Percentiles rank a stretch among this genome's conserved stretches.
Evolutionary conservation across 1,140 invertebrate genomes (phyloP).

Genomic region (Portunus trituberculatus): DNA sequence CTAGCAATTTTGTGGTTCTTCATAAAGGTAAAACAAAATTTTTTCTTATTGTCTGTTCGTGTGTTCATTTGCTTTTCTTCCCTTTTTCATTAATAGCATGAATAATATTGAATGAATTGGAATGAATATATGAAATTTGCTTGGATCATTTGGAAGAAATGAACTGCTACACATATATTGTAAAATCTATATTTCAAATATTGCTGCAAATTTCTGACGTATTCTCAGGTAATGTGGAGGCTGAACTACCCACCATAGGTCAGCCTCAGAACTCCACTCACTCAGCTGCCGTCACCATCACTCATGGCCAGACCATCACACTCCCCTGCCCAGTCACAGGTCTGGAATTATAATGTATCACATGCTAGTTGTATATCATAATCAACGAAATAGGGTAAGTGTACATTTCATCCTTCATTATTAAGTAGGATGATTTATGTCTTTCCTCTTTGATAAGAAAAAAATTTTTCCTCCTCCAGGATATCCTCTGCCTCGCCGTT

Average conservation of each 20-base stretch:
- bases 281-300: constrained; percentile 36
- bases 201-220: no score
- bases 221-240: not conserved
- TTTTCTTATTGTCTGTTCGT: no score
- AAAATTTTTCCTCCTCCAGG: not conserved
- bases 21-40: constrained; percentile 29
- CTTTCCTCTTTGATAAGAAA: no score
- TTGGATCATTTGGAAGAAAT: no score
- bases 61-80: no score
- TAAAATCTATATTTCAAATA: no score
- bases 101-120: no score
- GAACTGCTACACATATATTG: no score
- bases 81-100: no score
- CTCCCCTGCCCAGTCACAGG: constrained; percentile 62
- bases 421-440: not conserved
- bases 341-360: not conserved
- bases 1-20: constrained; percentile 10
- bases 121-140: no score
- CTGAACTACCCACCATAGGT: not conserved
- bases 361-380: no score
- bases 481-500: constrained; percentile 55
- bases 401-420: not conserved
- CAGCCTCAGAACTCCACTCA: constrained; percentile 21
- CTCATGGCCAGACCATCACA: constrained; percentile 47
- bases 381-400: no score